phyloP scores from a whole-genome alignment of 2,113 vertebrate species.

The Poeciliopsis occidentalis region DNA sequence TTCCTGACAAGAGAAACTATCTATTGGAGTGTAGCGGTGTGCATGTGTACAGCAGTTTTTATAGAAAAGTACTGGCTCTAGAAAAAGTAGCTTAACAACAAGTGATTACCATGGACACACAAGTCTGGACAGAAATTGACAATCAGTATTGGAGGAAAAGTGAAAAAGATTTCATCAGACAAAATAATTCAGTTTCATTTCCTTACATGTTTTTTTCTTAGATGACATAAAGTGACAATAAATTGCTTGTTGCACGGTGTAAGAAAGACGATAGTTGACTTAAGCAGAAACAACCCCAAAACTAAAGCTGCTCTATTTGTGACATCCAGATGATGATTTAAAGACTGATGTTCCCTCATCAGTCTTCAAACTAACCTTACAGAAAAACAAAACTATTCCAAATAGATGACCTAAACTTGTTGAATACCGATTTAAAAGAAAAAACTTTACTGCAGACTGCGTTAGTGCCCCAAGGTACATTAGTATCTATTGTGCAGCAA shows the following conservation, averaged over 20 bases:
- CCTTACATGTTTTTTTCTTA: not conserved
- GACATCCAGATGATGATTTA: not conserved
- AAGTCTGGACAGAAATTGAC: not conserved
- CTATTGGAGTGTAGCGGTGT: not conserved
- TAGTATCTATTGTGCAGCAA: not conserved
- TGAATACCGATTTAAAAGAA: too few species aligned
- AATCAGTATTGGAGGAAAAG: not conserved
- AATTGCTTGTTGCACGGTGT: not conserved
- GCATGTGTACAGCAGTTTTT: not conserved
- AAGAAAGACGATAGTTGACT: not conserved
- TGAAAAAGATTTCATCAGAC: not conserved
- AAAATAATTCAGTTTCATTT: not conserved
- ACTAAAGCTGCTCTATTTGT: not conserved
- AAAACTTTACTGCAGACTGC: too few species aligned
- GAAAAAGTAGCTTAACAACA: not conserved
- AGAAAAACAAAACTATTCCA: not conserved
- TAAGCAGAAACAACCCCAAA: not conserved
- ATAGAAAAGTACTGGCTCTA: not conserved
- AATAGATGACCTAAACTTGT: not conserved
- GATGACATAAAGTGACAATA: not conserved
- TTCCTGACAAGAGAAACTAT: not conserved
- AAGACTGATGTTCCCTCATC: not conserved
- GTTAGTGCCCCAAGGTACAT: too few species aligned
- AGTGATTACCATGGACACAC: not conserved
- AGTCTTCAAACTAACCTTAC: not conserved